Evolutionary conservation across 2,113 vertebrate genomes (phyloP).

Genomic region (Philantomba maxwellii): DNA sequence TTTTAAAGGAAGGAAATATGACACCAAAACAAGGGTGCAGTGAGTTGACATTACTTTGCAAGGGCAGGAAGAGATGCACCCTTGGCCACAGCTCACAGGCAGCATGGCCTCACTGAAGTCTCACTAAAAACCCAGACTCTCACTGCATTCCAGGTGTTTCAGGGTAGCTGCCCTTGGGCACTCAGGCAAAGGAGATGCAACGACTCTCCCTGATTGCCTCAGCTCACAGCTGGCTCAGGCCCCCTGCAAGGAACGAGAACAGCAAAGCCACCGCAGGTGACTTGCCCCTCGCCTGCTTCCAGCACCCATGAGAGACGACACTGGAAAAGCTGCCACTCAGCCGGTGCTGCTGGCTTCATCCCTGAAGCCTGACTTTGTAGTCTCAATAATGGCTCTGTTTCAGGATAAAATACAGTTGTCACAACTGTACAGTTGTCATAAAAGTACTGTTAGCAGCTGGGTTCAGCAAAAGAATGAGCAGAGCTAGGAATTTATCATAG

Average conservation of each 20-base stretch:
- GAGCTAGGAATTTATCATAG: too few relatives aligned
- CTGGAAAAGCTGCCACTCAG: background rate
- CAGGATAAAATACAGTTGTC: background rate
- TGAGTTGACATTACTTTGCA: too few relatives aligned
- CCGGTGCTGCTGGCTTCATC: background rate
- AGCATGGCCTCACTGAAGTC: too few relatives aligned
- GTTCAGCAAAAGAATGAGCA: too few relatives aligned
- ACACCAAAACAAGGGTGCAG: too few relatives aligned
- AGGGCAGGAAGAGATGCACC: too few relatives aligned
- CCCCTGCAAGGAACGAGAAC: background rate
- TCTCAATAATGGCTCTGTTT: background rate
- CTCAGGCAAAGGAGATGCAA: background rate
- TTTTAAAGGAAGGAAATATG: too few relatives aligned
- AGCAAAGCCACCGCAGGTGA: background rate
- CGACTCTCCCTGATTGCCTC: background rate
- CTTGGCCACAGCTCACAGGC: too few relatives aligned
- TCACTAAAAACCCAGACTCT: background rate
- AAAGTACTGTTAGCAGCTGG: too few relatives aligned
- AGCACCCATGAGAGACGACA: background rate
- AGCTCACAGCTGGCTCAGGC: background rate
- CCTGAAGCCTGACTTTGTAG: background rate
- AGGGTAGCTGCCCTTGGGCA: background rate
- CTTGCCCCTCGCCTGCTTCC: background rate
- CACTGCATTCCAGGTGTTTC: accelerated
- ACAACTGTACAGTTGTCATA: too few relatives aligned